Base-by-base conservation (phyloP, 2,888 invertebrate species). In the Apamea crenata region DNA sequence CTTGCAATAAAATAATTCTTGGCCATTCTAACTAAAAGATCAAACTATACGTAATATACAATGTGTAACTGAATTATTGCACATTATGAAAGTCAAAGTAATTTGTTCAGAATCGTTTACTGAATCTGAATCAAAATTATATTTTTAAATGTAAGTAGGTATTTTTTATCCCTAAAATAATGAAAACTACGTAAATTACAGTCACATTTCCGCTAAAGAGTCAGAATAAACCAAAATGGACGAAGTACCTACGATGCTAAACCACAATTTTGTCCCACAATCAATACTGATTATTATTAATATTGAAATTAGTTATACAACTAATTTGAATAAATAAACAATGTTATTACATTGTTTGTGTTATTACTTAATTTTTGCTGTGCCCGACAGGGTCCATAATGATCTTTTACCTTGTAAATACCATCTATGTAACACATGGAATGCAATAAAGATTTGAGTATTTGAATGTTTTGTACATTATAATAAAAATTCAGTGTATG, bases 11-110 rank as follows among this genome's bases (percentile, higher is more conserved):
- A 78, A 65, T 47, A 47, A 36, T 36, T 29, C 40, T 44, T 47
- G 53, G 63, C 63, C 69, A 47, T 25, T 59, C 29, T 56, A 79
- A 79, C 65, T 71, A 78, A 56, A 36, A 56, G 29, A 47, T n/a
- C 14, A 40, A 66, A 66, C 14, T 29, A 36, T 47, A 32, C 12
- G 63, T 61, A 16, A n/a, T n/a, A n/a, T 53, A 56, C 25, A 53
- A 53, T 21, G 53, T 56, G 56, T 56, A 56, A 56, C 4, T 25
- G 56, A 56, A 56, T 56, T 25, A 56, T 56, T 25, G 25, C 56
- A 56, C 56, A n/a, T 56, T 10, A 56, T 56, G 56, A 12, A 56
- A 56, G 56, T 56, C 56, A 56, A 56, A 56, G 4, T 25, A 56
- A 25, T 56, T n/a, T 56, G 25, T 10, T n/a, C 12, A 56, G 56